Evolutionary conservation across 2,113 vertebrate species (phyloP).

Genomic region (Poecile atricapillus): DNA sequence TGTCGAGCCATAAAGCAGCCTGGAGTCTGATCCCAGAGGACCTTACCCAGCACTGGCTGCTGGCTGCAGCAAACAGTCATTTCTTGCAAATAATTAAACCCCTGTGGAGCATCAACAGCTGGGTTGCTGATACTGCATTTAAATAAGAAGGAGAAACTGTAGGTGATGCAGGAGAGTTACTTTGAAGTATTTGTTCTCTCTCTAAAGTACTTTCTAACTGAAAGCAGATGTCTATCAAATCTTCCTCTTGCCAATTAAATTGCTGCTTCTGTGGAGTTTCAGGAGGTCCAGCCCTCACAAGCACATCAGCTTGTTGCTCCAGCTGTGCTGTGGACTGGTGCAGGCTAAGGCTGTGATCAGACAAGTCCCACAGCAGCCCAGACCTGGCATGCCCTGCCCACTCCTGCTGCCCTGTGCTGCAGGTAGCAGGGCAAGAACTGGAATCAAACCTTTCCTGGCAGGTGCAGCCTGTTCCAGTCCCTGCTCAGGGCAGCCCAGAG

Average conservation of each 20-base stretch:
- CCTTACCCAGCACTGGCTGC: not conserved
- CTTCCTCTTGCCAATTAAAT: not conserved
- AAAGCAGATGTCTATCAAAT: slow-evolving; percentile 6
- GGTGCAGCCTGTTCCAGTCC: not conserved
- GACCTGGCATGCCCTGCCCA: not conserved
- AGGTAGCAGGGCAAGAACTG: not conserved
- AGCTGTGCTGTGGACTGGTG: not conserved
- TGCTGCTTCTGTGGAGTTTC: not conserved
- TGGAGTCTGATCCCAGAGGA: not conserved
- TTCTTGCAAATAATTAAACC: slow-evolving; percentile 16
- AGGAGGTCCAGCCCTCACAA: not conserved
- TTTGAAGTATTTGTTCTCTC: not conserved
- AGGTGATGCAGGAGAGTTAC: not conserved
- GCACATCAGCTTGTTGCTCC: not conserved
- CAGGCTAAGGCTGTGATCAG: not conserved
- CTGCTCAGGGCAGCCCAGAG: not conserved
- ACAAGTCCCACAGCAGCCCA: not conserved
- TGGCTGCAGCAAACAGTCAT: not conserved
- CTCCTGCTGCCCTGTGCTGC: not conserved
- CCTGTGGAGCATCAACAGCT: not conserved
- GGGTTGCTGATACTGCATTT: not conserved
- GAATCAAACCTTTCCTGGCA: not conserved
- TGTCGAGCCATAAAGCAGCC: not conserved
- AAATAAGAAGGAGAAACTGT: not conserved
- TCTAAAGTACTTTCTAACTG: not conserved